Evolutionary conservation across 2,113 vertebrate genomes (phyloP).

Genomic region (Chionomys nivalis): DNA sequence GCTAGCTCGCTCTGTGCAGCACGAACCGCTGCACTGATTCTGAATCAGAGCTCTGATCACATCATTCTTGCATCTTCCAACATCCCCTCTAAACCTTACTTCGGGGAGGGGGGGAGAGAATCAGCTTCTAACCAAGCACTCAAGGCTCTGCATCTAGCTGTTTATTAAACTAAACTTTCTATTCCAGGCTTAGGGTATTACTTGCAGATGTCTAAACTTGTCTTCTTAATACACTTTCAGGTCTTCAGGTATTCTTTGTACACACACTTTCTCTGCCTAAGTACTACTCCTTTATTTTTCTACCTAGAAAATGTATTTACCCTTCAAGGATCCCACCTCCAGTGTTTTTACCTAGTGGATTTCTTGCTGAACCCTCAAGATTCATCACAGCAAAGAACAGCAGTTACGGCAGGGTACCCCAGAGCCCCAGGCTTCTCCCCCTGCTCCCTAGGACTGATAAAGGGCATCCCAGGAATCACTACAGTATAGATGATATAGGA

Average conservation of each 20-base stretch:
- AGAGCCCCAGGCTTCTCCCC: neutral
- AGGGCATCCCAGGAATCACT: neutral
- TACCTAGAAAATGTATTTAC: conserved; percentile 12
- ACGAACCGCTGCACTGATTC: neutral
- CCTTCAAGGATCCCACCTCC: neutral
- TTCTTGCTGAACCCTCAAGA: neutral
- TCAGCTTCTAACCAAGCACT: neutral
- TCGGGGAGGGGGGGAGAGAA: neutral
- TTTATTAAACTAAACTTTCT: neutral
- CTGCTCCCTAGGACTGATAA: neutral
- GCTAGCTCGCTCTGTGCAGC: neutral
- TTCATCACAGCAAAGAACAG: neutral
- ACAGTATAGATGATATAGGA: neutral
- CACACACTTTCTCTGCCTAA: neutral
- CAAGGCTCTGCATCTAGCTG: neutral
- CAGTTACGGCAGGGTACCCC: neutral
- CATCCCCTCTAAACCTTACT: neutral
- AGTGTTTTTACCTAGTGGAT: neutral
- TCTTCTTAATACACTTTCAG: neutral
- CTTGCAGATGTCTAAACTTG: neutral
- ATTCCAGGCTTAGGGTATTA: neutral
- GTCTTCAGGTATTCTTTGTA: neutral
- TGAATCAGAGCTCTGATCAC: neutral
- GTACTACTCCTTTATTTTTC: neutral
- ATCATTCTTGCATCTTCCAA: neutral